Conservation (phyloP, 2,888 invertebrate species). For the Adela reaumurella region DNA sequence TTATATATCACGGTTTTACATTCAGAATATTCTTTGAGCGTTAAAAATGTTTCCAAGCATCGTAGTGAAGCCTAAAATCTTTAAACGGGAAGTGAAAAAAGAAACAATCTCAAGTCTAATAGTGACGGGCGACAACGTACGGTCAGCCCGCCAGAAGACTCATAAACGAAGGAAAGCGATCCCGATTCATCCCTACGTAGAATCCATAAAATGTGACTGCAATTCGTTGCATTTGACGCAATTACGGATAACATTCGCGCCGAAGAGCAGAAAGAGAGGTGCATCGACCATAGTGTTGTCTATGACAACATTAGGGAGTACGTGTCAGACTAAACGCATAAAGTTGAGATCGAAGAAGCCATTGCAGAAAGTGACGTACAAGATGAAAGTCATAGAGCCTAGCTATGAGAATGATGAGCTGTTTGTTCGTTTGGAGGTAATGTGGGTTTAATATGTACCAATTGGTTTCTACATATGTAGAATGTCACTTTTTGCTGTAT, state of each 20-base stretch:
- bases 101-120: slow-evolving; percentile 20
- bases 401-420: slow-evolving; percentile 32
- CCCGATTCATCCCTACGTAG: slow-evolving; percentile 18
- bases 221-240: slow-evolving; percentile 33
- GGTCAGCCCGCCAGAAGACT: slow-evolving; percentile 21
- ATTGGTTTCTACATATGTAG: no score
- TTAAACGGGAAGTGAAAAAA: slow-evolving; percentile 18
- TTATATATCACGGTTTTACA: no score
- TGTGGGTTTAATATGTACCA: no score
- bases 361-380: slow-evolving; percentile 23
- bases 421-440: slow-evolving; percentile 45
- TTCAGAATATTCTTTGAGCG: no score
- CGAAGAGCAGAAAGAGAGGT: slow-evolving; percentile 31
- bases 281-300: slow-evolving; percentile 32
- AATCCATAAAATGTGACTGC: slow-evolving; percentile 29
- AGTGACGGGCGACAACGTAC: slow-evolving; percentile 26
- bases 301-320: slow-evolving; percentile 30
- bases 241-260: slow-evolving; percentile 32
- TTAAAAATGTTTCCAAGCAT: slow-evolving; percentile 27
- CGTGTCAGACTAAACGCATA: slow-evolving; percentile 31
- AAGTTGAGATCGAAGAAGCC: slow-evolving; percentile 29
- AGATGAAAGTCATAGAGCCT: slow-evolving; percentile 18
- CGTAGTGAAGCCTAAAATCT: slow-evolving; percentile 20
- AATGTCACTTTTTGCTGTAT: no score
- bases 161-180: slow-evolving; percentile 21